Percentiles rank a stretch among this genome's conserved stretches.
Evolutionary conservation across 2,888 invertebrate genomes (phyloP).

Genomic region (Rosalia funebris): DNA sequence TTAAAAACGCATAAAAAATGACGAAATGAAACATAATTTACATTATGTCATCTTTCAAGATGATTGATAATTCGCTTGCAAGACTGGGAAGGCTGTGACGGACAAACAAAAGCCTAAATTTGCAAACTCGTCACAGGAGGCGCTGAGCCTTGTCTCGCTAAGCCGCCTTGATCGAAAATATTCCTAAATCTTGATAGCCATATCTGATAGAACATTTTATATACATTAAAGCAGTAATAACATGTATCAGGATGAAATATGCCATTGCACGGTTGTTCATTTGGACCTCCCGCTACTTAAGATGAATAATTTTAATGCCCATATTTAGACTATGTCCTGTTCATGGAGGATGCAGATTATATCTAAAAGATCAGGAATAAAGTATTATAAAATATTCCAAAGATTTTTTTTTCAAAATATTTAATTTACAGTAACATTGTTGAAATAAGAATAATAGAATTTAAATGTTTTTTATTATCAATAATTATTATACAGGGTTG

Average conservation of each 20-base stretch:
- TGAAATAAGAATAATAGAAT: no score
- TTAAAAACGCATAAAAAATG: conserved; percentile 30
- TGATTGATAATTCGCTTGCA: conserved; percentile 53
- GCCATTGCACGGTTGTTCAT: conserved; percentile 31
- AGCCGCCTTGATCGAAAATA: conserved; percentile 50
- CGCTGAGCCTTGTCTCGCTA: conserved; percentile 50
- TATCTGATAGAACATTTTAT: conserved; percentile 25
- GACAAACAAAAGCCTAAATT: conserved; percentile 53
- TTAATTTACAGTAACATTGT: no score
- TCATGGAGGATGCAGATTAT: no score
- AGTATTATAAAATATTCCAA: no score
- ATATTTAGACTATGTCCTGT: no score
- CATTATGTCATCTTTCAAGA: conserved; percentile 37
- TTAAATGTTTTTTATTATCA: no score
- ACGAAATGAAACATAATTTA: conserved; percentile 25
- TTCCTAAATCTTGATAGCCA: conserved; percentile 53
- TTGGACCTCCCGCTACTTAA: conserved; percentile 40
- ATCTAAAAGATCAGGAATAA: no score
- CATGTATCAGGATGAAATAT: conserved; percentile 25
- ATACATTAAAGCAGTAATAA: conserved; percentile 22
- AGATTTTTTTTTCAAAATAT: no score
- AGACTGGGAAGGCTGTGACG: conserved; percentile 46
- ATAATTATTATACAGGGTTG: no score
- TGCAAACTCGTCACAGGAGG: conserved; percentile 56
- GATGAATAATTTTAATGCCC: conserved; percentile 47